phyloP scores from a whole-genome alignment of 1,140 invertebrate species.

The Drosophila sp. region DNA sequence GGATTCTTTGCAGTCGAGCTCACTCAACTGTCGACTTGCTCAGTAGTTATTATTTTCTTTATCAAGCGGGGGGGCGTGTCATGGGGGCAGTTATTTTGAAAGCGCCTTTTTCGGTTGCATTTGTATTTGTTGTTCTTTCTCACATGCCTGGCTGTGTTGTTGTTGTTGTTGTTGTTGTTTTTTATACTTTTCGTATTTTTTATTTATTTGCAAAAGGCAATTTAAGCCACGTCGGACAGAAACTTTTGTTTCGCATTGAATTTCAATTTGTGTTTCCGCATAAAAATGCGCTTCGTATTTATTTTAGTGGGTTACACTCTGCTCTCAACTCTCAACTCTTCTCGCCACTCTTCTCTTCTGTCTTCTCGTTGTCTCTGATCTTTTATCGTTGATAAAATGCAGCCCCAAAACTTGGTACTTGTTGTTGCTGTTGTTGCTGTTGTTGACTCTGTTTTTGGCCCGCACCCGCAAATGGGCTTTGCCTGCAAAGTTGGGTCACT shows the following conservation, averaged over 20 bases:
- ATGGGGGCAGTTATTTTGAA: conserved; percentile 51
- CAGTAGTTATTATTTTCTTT: not conserved
- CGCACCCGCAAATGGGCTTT: conserved; percentile 29
- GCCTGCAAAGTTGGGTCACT: conserved; percentile 27
- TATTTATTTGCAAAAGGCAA: conserved; percentile 81
- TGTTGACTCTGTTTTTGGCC: conserved; percentile 25
- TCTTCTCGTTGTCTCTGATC: conserved; percentile 47
- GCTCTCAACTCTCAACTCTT: conserved; percentile 12
- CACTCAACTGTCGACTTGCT: too few relatives aligned
- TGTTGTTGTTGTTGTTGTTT: conserved; percentile 3
- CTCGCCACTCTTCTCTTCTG: not conserved
- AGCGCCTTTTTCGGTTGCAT: conserved; percentile 61
- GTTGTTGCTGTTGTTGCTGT: not conserved
- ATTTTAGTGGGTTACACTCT: conserved; percentile 67
- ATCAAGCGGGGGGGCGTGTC: conserved; percentile 46
- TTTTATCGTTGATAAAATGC: conserved; percentile 78
- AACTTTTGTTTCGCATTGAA: conserved; percentile 76
- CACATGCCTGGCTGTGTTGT: conserved; percentile 30
- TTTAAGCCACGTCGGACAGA: conserved; percentile 51
- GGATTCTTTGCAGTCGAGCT: too few relatives aligned
- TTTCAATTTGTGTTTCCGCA: conserved; percentile 83
- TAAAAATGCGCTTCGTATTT: conserved; percentile 69
- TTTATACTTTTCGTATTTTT: conserved; percentile 24
- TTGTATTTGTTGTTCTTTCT: conserved; percentile 48
- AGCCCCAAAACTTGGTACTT: conserved; percentile 20